Evolutionary conservation across 2,113 vertebrate species (phyloP).

Genomic region (Elgaria multicarinata): DNA sequence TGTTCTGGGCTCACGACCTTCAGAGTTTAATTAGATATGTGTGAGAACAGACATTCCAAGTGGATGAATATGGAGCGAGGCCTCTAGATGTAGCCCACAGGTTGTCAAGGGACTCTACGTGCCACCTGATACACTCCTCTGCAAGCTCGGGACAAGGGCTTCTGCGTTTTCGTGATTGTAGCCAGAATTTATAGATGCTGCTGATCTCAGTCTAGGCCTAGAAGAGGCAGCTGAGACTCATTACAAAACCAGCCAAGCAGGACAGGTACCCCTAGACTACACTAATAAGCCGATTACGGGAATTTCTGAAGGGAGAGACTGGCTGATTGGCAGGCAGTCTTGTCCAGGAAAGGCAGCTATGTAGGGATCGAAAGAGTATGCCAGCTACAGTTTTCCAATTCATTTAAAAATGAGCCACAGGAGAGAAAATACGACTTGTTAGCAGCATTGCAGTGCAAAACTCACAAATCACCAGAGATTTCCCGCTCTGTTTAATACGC

Average conservation of each 20-base stretch:
- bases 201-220: not conserved
- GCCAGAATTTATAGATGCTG: not conserved
- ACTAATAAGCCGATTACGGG: not conserved
- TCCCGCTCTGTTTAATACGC: not conserved
- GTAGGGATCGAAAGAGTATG: constrained; percentile 21
- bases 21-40: not conserved
- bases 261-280: fast-evolving
- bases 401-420: not conserved
- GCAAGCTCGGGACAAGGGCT: not conserved
- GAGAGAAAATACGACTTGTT: constrained; percentile 9
- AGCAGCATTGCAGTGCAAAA: constrained; percentile 1
- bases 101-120: not conserved
- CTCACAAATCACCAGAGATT: not conserved
- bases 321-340: not conserved
- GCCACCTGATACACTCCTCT: not conserved
- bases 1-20: fast-evolving
- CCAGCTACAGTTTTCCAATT: not conserved
- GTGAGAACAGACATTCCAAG: not conserved
- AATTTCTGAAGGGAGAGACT: not conserved
- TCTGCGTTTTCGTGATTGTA: not conserved
- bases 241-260: not conserved
- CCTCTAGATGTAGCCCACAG: not conserved
- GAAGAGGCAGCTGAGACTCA: not conserved
- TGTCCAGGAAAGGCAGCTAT: not conserved
- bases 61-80: not conserved